phyloP scores from a whole-genome alignment of 2,113 vertebrate species.

The Ceyx melanurus region DNA sequence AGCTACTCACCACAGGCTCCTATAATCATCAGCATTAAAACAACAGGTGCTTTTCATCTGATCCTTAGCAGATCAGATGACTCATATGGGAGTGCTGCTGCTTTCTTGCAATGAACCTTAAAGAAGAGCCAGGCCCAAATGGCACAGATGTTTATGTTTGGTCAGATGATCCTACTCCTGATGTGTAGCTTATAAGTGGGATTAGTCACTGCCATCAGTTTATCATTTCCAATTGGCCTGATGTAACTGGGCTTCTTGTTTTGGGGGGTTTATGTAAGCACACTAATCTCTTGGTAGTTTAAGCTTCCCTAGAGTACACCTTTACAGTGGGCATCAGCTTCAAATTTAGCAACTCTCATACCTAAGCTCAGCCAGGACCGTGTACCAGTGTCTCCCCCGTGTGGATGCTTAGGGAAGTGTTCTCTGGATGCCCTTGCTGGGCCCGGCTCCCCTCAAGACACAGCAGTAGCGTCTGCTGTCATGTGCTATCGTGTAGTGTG shows the following conservation, averaged over 20 bases:
- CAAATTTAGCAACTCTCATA: not conserved
- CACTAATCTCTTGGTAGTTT: not conserved
- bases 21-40: not conserved
- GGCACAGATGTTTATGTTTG: not conserved
- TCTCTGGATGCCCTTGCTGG: not conserved
- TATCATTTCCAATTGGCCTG: not conserved
- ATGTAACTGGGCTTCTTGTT: not conserved
- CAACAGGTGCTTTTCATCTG: not conserved
- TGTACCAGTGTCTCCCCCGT: not conserved
- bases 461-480: not conserved
- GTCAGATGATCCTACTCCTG: not conserved
- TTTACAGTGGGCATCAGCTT: not conserved
- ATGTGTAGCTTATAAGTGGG: too few relatives aligned
- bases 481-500: accelerated
- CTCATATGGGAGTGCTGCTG: not conserved
- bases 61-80: not conserved
- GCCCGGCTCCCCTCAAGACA: not conserved
- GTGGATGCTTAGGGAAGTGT: not conserved
- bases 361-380: not conserved
- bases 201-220: not conserved
- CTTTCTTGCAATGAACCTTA: not conserved
- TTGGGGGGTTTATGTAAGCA: not conserved
- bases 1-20: not conserved
- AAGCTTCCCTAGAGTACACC: not conserved
- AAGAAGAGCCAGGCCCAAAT: not conserved